Base-by-base conservation (phyloP, 37 sponge, comb jelly and placozoan species). In the Haliclona indistincta region DNA sequence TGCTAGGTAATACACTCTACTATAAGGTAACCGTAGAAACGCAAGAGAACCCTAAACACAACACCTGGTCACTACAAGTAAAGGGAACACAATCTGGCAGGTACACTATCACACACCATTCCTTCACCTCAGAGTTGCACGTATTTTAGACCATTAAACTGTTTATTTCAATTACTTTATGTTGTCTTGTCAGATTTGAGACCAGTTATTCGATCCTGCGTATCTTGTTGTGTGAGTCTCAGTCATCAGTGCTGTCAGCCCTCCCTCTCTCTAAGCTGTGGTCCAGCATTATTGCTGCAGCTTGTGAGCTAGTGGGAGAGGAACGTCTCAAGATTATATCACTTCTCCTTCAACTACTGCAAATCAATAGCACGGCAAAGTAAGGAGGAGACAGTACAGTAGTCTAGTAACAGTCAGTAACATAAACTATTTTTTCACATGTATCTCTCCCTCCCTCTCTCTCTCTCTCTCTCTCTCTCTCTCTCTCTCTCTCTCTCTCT, bases 291-390 rank as follows among this genome's bases (percentile, higher is more conserved):
- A 74, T 88, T 15, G 64, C 56, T 13, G 89, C 81, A 33, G 89
- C 89, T 40, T 93, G 93, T 58, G 80, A 88, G 67, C 71, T 85
- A 62, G 81, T 82, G 0, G 89, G 89, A 34, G 52, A 64, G 23
- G 49, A 85, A 54, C 43, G 93, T 23, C 63, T 93, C 47, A 67
- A 81, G 72, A 62, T 84, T 30, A 61, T 88, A 30, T 32, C 63
- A 4, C 69, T 93, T 17, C 71, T 93, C 22, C 34, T 88, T 64
- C 23, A 69, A 63, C 22, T 86, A 2, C 63, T 91, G 25, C 19
- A 63, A 34, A 26, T 71, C 22, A 58, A 20, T n/a, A n/a, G n/a
- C n/a, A n/a, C n/a, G n/a, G 17, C 53, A 49, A 20, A 13, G 53
- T 49, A 13, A 17, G 17, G 28, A 56, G 4, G 56, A 56, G 6